phyloP scores from a whole-genome alignment of 2,113 vertebrate species.

The Rana temporaria region DNA sequence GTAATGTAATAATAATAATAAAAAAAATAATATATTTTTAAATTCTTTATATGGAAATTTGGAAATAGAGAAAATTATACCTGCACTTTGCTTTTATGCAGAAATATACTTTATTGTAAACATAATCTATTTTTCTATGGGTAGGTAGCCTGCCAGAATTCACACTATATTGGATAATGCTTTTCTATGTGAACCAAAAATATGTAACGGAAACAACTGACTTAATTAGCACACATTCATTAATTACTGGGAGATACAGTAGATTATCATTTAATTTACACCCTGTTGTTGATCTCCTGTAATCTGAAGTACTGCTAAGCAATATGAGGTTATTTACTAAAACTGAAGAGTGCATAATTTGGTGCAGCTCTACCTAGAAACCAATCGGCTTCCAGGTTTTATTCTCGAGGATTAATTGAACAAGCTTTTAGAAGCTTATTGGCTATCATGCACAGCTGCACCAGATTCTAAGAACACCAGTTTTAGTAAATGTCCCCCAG shows the following conservation, averaged over 20 bases:
- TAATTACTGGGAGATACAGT: not conserved
- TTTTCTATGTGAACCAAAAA: not conserved
- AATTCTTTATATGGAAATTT: slow-evolving; percentile 7
- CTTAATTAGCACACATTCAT: not conserved
- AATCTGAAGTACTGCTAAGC: too few relatives aligned
- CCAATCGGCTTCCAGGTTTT: too few relatives aligned
- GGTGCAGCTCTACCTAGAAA: too few relatives aligned
- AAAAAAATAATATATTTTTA: slow-evolving; percentile 28
- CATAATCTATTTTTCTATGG: slow-evolving; percentile 19
- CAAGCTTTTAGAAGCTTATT: too few relatives aligned
- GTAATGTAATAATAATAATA: not conserved
- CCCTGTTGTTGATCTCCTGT: not conserved
- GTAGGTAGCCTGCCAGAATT: not conserved
- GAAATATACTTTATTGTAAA: slow-evolving; percentile 6
- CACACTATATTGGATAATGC: not conserved
- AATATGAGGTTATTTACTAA: too few relatives aligned
- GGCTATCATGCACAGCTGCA: too few relatives aligned
- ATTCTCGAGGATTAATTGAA: too few relatives aligned
- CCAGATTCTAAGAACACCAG: too few relatives aligned
- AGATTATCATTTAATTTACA: not conserved
- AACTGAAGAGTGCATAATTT: too few relatives aligned
- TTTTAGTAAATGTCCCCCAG: too few relatives aligned
- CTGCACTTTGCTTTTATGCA: not conserved
- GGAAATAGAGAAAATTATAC: not conserved
- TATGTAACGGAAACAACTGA: not conserved